Base-by-base conservation (phyloP, 1,140 invertebrate genomes). In the Palaemon carinicauda region DNA sequence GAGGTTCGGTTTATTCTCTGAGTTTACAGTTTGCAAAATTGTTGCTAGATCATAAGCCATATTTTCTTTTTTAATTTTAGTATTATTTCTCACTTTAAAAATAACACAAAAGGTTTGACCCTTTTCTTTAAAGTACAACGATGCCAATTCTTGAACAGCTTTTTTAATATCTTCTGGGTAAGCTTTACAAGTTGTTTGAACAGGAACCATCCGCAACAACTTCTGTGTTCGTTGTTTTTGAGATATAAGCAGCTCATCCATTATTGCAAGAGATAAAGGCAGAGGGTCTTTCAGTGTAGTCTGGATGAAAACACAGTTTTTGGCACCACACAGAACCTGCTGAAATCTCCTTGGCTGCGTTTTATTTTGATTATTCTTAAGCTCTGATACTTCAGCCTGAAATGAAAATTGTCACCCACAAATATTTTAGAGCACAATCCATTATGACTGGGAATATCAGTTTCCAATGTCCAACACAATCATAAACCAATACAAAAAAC, bases 121-220 rank as follows among this genome's bases (percentile, higher is more conserved):
- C 14, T 80, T 53, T n/a, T 86, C 71, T 74, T 71, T 52, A 71
- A 86, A 86, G 69, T 71, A 86, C 10, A 56, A 56, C 73, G 80
- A 31, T n/a, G 77, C 60, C 54, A 80, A 41, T 9, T 71, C 69
- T 51, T 80, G 52, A 3, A 74, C 60, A 17, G 77, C 77, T 73
- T 80, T 79, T 27, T 73, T 51, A 24, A 86, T 86, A 19, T 86
- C 83, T 15, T 80, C 78, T 21, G 19, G 77, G 41, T 80, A 86
- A 24, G 77, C 77, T 80, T 73, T 86, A 54, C 83, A 86, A 54
- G 83, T 86, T 33, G 24, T 60, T 10, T 86, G 83, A 29, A 86
- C 83, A 19, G 83, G 83, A 21, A 86, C 80, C 75, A 86, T 79
- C 15, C 83, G 29, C n/a, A 86, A 33, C 3, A 86, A 60, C 33